Evolutionary conservation across 2,888 invertebrate species (phyloP), one percentile per base, ranked within the genome.

Genomic region (Lasius fuliginosus): DNA sequence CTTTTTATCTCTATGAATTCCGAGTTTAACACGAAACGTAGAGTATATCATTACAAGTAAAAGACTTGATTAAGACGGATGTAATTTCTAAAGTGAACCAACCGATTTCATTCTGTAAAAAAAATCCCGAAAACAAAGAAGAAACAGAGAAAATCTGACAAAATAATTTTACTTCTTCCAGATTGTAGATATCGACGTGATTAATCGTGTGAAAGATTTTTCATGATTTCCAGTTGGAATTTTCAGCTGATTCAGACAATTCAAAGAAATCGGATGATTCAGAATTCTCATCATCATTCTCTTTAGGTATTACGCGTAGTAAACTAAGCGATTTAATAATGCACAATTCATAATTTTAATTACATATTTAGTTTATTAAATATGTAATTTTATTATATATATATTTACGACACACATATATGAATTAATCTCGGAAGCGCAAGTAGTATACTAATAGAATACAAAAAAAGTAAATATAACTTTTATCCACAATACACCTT

Each of bases 221-320:
- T 30, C 12, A 15, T 49, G 33, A 46, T 62, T 11, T 68, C 6
- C 56, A 42, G 6, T 1, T 67, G 23, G 12, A 53, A 27, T 40
- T 77, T 68, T 27, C 18, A 64, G 2, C 5, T 69, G 79, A 79
- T 33, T 79, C 77, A 79, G 33, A 60, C 33, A 56, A 77, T 69
- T 79, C 79, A 58, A 42, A 69, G 42, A 8, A 69, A 6, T 58
- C 12, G n/a, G 4, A 46, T 79, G 71, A 69, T 46, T 69, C 58
- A 69, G 33, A n/a, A 58, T 69, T 69, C 40, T 68, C 30, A 12
- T 27, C 65, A 8, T 77, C 5, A 68, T 77, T 68, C 40, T 68
- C 27, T 8, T 27, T 56, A 56, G 5, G 6, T 42, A 56, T 30
- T 77, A 33, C 15, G 56, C 23, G 30, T 69, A 58, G 9, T 15